These are phyloP conservation scores for Nasonovia ribisnigri DNA, from an alignment of 2,888 invertebrate species.

Conservation along the genomic window DNA sequence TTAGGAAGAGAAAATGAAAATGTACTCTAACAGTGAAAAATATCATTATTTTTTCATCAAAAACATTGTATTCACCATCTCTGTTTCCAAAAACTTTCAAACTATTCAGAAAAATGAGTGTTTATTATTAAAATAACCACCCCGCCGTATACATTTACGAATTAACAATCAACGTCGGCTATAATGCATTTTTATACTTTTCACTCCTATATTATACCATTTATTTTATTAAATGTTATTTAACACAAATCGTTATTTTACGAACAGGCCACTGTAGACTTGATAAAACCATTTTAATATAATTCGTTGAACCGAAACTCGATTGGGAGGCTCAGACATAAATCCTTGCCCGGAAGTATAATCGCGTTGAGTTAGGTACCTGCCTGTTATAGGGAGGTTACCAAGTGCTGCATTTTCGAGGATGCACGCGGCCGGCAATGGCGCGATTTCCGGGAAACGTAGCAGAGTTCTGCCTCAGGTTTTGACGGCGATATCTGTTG, in stretches of 20 bases:
- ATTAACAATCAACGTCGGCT: background rate
- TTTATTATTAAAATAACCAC: background rate
- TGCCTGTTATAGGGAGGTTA: background rate
- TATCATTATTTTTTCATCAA: background rate
- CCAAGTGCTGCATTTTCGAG: background rate
- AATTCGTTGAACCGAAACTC: background rate
- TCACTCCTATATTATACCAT: background rate
- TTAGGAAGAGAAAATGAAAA: no score
- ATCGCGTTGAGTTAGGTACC: background rate
- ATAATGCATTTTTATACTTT: background rate
- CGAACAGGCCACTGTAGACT: background rate
- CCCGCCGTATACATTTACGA: background rate
- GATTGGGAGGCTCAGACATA: background rate
- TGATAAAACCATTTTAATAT: background rate
- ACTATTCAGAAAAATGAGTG: background rate
- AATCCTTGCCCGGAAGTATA: background rate
- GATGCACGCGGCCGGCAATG: background rate
- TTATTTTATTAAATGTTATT: background rate
- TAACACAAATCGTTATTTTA: background rate
- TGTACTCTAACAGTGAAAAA: no score
- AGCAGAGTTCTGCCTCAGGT: background rate
- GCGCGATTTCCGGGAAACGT: slow-evolving; percentile 15
- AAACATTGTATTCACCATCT: no score
- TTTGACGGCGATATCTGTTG: background rate
- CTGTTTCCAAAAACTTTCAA: background rate